Evolutionary conservation across 1,140 invertebrate genomes (phyloP).

Genomic region (Trypoxylus dichotomus): DNA sequence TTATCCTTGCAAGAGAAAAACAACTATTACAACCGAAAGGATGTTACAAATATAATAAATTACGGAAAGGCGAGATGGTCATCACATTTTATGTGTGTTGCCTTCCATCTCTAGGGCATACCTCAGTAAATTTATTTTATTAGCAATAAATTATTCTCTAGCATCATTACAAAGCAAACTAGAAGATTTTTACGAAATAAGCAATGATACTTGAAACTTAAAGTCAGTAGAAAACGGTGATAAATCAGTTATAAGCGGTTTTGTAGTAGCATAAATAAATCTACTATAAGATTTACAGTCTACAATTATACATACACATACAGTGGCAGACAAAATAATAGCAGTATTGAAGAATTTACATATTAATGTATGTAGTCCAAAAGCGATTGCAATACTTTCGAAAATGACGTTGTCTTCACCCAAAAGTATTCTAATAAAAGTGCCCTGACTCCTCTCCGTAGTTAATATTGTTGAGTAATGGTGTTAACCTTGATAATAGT

Average conservation of each 20-base stretch:
- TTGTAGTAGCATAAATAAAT: background rate
- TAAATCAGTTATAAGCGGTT: background rate
- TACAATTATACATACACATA: too few relatives aligned
- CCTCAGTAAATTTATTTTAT: background rate
- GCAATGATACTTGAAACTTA: background rate
- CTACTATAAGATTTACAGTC: too few relatives aligned
- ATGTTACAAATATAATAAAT: slow-evolving; percentile 1
- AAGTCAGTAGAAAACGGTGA: background rate
- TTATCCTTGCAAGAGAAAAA: background rate
- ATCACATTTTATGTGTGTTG: background rate
- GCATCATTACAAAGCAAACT: background rate
- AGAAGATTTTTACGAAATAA: background rate
- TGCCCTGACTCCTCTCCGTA: too few relatives aligned
- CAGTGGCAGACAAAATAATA: too few relatives aligned
- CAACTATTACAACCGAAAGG: background rate
- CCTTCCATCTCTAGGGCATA: background rate
- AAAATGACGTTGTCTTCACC: too few relatives aligned
- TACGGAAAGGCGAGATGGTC: background rate
- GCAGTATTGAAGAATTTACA: too few relatives aligned
- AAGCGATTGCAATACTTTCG: too few relatives aligned
- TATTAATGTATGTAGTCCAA: too few relatives aligned
- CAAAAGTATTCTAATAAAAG: too few relatives aligned
- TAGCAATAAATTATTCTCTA: background rate
- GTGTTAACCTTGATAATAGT: too few relatives aligned
- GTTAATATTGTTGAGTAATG: too few relatives aligned